Percentiles rank a stretch among this genome's conserved stretches.
These are phyloP conservation scores for Cephus sareptanus DNA, from an alignment of 2,888 invertebrate genomes.

Conservation along the genomic window DNA sequence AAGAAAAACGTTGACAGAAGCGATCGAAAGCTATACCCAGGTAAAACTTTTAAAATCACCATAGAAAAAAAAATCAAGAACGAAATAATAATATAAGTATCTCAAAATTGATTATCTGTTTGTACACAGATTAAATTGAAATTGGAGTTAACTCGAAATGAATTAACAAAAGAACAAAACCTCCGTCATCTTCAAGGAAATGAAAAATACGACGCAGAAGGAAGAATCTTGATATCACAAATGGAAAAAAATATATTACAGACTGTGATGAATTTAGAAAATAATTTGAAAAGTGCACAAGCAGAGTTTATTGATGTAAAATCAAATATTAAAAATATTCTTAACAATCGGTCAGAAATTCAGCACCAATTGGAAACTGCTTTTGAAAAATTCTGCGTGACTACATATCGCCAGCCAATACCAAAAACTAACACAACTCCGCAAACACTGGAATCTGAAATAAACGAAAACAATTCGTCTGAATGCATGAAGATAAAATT, in stretches of 20 bases:
- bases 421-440: background rate
- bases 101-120: background rate
- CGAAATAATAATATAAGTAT: background rate
- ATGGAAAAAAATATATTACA: slow-evolving; percentile 8
- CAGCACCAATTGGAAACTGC: slow-evolving; percentile 5
- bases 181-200: slow-evolving; percentile 8
- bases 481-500: slow-evolving; percentile 14
- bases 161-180: slow-evolving; percentile 13
- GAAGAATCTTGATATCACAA: slow-evolving; percentile 14
- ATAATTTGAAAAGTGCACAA: background rate
- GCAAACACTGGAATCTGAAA: background rate
- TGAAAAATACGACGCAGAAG: slow-evolving; percentile 13
- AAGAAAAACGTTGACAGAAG: background rate
- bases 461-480: background rate
- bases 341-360: background rate
- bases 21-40: background rate
- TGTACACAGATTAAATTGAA: slow-evolving; percentile 1
- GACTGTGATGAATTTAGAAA: slow-evolving; percentile 6
- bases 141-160: slow-evolving; percentile 8
- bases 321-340: background rate
- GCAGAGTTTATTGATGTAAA: background rate
- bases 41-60: background rate
- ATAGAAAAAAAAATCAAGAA: background rate
- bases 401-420: background rate
- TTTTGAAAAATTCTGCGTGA: slow-evolving; percentile 10